These are phyloP conservation scores for Rhinoraja longicauda DNA, from an alignment of 2,797 vertebrate species.

Conservation along the genomic window DNA sequence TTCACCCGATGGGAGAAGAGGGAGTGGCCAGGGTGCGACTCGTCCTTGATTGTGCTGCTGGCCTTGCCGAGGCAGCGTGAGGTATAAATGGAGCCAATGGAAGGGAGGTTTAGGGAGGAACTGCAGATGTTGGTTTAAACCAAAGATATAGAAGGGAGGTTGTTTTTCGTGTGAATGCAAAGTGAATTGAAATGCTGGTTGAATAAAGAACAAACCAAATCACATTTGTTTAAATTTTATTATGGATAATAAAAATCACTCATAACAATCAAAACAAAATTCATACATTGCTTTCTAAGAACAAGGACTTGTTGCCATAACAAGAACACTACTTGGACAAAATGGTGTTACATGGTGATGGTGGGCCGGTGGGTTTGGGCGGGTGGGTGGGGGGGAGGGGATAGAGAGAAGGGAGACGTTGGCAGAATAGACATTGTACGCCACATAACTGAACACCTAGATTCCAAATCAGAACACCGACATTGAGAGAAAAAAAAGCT, in stretches of 20 bases:
- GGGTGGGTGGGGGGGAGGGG: neutral
- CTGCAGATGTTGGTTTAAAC: no score
- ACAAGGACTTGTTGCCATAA: conserved; percentile 17
- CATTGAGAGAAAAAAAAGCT: conserved; percentile 3
- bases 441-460: conserved; percentile 14
- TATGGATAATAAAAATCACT: conserved; percentile 37
- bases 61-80: no score
- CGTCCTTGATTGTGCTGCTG: no score
- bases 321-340: neutral
- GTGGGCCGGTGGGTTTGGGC: neutral
- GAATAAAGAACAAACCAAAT: conserved; percentile 1
- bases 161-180: no score
- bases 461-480: conserved; percentile 30
- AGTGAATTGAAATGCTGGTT: neutral
- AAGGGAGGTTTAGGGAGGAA: no score
- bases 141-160: no score
- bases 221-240: conserved; percentile 20
- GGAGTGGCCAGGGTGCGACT: no score
- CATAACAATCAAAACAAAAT: conserved; percentile 26
- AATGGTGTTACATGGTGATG: neutral
- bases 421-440: conserved; percentile 17
- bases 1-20: no score
- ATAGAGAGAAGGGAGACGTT: neutral
- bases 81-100: no score
- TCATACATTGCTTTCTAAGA: conserved; percentile 34